Evolutionary conservation across 2,888 invertebrate species (phyloP), one percentile per base, ranked within the genome.

Genomic region (Limnephilus auricula): DNA sequence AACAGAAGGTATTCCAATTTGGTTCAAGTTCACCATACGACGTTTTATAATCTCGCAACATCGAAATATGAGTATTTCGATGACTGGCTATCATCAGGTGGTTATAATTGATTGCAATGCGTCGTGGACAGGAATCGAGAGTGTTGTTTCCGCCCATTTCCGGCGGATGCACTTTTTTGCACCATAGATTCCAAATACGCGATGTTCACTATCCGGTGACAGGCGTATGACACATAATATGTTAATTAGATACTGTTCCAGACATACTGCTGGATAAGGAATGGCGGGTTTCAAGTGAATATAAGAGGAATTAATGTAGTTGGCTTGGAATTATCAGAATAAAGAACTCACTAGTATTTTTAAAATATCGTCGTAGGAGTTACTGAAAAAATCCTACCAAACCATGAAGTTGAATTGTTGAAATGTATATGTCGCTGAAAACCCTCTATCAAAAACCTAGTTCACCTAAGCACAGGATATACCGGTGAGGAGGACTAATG

Each of bases 91-190:
- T 65, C n/a, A 65, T 10, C n/a, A 25, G 65, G n/a, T 25, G 25
- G 6, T 25, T 65, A n/a, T 65, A 65, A 65, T 65, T 25, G 65
- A 65, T 82, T 32, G 82, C 34, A 34, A 82, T 82, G 82, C 18
- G 82, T 34, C 25, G 82, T 82, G 82, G 25, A 37, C 32, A 34
- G 82, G 82, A 65, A 65, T 65, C 65, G 25, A 65, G 65, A 25
- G 65, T 65, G 65, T n/a, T 65, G 65, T 65, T 65, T n/a, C 9
- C 65, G 9, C 65, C 65, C 82, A n/a, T 82, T 82, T 82, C 82
- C 82, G 34, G 34, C 82, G 82, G 82, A 82, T 34, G 82, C 34
- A 34, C 34, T 82, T 37, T 82, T 82, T 82, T 82, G 82, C 34
- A 82, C 82, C 82, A 34, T 34, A 82, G 82, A 34, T 25, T 32